phyloP scores from a whole-genome alignment of 1,140 invertebrate genomes.

The Heliconius melpomene region DNA sequence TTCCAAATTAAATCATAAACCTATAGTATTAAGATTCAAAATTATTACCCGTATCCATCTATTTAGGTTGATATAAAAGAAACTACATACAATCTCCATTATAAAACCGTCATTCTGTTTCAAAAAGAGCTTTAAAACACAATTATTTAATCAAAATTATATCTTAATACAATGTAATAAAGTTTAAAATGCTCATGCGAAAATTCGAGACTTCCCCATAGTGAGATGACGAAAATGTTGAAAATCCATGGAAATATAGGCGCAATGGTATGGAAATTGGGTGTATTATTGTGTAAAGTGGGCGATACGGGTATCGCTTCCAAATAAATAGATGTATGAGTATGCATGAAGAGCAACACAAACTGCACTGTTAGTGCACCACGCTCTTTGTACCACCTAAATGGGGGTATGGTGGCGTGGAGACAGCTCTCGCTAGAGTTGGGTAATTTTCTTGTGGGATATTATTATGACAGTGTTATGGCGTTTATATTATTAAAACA shows the following conservation, averaged over 20 bases:
- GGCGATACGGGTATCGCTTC: slow-evolving; percentile 51
- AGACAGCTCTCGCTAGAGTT: slow-evolving; percentile 24
- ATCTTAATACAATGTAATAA: background rate
- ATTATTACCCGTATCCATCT: slow-evolving; percentile 26
- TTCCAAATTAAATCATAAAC: slow-evolving; percentile 46
- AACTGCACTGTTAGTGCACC: slow-evolving; percentile 72
- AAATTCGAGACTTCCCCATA: background rate
- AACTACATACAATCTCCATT: slow-evolving; percentile 59
- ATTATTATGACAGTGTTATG: background rate
- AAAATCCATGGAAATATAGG: slow-evolving; percentile 47
- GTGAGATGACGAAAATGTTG: slow-evolving; percentile 40
- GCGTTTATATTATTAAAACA: too few species aligned
- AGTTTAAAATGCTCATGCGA: background rate
- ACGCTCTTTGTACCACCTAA: slow-evolving; percentile 66
- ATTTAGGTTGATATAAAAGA: slow-evolving; percentile 51
- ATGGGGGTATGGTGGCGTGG: slow-evolving; percentile 53
- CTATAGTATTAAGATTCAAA: slow-evolving; percentile 28
- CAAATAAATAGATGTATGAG: slow-evolving; percentile 63
- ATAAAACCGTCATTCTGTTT: background rate
- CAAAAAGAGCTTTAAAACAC: background rate
- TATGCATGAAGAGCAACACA: slow-evolving; percentile 72
- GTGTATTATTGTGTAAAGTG: slow-evolving; percentile 53
- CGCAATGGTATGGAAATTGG: slow-evolving; percentile 49
- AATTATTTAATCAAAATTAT: background rate
- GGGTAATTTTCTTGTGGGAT: background rate